Evolutionary conservation across 2,888 invertebrate species (phyloP).

Genomic region (Agrochola lychnidis): DNA sequence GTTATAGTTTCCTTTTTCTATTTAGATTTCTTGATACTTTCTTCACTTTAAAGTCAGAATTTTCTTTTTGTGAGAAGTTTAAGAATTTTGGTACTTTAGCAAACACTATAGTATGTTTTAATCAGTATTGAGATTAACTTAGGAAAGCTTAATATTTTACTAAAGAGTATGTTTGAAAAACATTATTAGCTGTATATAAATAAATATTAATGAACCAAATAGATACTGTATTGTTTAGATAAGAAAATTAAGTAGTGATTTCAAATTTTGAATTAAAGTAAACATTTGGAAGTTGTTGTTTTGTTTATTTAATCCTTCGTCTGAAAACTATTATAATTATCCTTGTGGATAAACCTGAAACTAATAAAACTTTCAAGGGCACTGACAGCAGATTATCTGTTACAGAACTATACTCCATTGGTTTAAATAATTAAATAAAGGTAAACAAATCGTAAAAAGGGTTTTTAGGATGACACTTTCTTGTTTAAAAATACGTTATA

Average conservation of each 20-base stretch:
- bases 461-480: no score
- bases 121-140: conserved; percentile 56
- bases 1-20: conserved; percentile 12
- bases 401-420: no score
- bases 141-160: conserved; percentile 77
- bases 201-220: conserved; percentile 78
- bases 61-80: conserved; percentile 31
- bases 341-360: background rate
- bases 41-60: conserved; percentile 12
- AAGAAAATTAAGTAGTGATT: conserved; percentile 83
- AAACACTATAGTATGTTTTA: conserved; percentile 51
- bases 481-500: no score
- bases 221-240: conserved; percentile 78
- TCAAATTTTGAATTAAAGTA: conserved; percentile 83
- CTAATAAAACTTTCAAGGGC: background rate
- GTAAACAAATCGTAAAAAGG: no score
- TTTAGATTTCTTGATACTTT: conserved; percentile 32
- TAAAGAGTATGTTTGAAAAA: conserved; percentile 84
- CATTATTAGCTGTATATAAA: conserved; percentile 82
- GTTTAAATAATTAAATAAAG: no score
- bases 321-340: conserved; percentile 3
- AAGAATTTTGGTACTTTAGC: conserved; percentile 43
- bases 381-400: background rate
- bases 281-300: conserved; percentile 74
- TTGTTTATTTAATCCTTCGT: conserved; percentile 59